Evolutionary conservation across 2,113 vertebrate genomes (phyloP).

Genomic region (Cairina moschata): DNA sequence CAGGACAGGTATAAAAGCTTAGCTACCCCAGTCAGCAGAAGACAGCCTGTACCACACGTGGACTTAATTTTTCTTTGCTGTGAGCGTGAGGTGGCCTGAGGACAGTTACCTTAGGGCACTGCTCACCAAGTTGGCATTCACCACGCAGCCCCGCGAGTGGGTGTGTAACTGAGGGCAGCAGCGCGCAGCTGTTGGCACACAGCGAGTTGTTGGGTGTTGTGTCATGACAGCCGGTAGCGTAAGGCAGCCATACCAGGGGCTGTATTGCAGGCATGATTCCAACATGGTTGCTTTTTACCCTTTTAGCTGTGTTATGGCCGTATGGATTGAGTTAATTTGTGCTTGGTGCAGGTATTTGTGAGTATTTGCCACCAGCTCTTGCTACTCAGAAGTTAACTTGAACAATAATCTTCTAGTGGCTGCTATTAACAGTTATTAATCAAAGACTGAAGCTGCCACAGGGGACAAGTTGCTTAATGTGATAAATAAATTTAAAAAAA

Average conservation of each 20-base stretch:
- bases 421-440: not conserved
- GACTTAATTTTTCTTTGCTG: not conserved
- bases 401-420: not conserved
- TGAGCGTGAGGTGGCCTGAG: not conserved
- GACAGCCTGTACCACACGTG: not conserved
- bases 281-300: not conserved
- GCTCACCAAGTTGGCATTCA: not conserved
- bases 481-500: not conserved
- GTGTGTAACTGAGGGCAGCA: not conserved
- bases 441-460: not conserved
- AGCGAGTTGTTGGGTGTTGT: not conserved
- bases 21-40: not conserved
- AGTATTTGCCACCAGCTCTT: not conserved
- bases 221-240: accelerated
- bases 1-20: not conserved
- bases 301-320: not conserved
- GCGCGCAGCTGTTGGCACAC: not conserved
- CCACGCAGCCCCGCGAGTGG: accelerated
- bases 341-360: accelerated
- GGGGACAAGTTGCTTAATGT: not conserved
- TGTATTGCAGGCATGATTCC: not conserved
- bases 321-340: accelerated
- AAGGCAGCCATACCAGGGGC: not conserved
- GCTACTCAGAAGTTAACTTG: not conserved
- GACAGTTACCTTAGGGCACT: not conserved